Evolutionary conservation across 1,140 invertebrate genomes (phyloP), one percentile per base, ranked within the genome.

Genomic region (Dreissena rostriformis): DNA sequence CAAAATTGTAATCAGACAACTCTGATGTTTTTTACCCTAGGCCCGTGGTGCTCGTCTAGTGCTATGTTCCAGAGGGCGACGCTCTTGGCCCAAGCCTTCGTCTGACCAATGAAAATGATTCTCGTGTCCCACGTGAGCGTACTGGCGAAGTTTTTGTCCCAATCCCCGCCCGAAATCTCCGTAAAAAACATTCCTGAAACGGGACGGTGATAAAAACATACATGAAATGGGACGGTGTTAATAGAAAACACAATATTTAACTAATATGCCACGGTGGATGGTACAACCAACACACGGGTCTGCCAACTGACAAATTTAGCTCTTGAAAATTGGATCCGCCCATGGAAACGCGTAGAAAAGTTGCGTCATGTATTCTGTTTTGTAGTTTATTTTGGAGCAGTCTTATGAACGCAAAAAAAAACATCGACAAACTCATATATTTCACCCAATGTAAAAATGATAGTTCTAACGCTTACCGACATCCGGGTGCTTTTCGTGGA

Each of bases 41-140:
- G 39, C 39, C 39, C 39, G 39, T 39, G 39, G 8, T 39, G 39
- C 39, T 39, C 39, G 39, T 39, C 39, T 39, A 39, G 39, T 39
- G 39, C 39, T 39, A 39, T 39, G 39, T 90, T 90, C 89, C 89
- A 90, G 0, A 88, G 72, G n/a, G 88, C 49, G 17, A 89, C 86
- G 5, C 81, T 76, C 65, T 87, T 86, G 22, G 83, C 85, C 83
- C 86, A 88, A 14, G 72, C 63, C 19, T 73, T 78, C 52, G 87
- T 77, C 78, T 88, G 87, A 15, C 85, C 86, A 55, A 90, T 86
- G 29, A 87, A 86, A 26, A 90, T 76, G 57, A 82, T 84, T 24
- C 83, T 70, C 14, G 85, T 57, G 65, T 86, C 71, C 77, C 81
- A 87, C n/a, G 79, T 72, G 5, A 89, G 72, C 26, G 71, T 75